Conservation (phyloP, 2,888 invertebrate species). For the Anthrax anthrax region DNA sequence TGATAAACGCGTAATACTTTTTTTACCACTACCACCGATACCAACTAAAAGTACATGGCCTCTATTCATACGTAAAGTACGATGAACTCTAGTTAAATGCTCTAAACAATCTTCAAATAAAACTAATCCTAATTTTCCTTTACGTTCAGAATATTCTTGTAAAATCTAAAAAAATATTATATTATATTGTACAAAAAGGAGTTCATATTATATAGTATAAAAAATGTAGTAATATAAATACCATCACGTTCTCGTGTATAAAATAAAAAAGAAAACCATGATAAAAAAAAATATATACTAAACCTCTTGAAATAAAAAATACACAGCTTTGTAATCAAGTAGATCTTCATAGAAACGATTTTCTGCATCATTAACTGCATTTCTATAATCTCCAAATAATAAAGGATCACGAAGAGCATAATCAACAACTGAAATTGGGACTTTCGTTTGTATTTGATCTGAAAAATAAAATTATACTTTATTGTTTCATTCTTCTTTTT, state of each 20-base stretch:
- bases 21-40: constrained; percentile 81
- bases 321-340: constrained; percentile 79
- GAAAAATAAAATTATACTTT: not conserved
- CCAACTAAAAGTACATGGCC: constrained; percentile 79
- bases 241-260: no score
- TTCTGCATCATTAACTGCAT: constrained; percentile 67
- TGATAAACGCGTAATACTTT: constrained; percentile 62
- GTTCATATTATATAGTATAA: no score
- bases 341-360: constrained; percentile 76
- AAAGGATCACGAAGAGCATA: constrained; percentile 69
- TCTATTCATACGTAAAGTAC: constrained; percentile 60
- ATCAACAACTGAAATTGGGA: constrained; percentile 35
- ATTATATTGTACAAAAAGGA: no score
- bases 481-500: no score
- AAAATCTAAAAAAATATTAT: constrained; percentile 43
- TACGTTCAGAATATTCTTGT: constrained; percentile 69
- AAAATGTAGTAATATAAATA: no score
- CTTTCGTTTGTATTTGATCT: not conserved
- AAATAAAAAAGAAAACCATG: not conserved
- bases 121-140: constrained; percentile 61
- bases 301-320: constrained; percentile 77
- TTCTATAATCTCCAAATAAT: constrained; percentile 78
- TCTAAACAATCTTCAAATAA: constrained; percentile 86
- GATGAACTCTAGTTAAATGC: constrained; percentile 75
- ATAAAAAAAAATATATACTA: not conserved